A percentile compares a stretch with the other conserved stretches of the same genome.
Evolutionary conservation across 2,888 invertebrate species (phyloP).

Genomic region (Xanthia togata): DNA sequence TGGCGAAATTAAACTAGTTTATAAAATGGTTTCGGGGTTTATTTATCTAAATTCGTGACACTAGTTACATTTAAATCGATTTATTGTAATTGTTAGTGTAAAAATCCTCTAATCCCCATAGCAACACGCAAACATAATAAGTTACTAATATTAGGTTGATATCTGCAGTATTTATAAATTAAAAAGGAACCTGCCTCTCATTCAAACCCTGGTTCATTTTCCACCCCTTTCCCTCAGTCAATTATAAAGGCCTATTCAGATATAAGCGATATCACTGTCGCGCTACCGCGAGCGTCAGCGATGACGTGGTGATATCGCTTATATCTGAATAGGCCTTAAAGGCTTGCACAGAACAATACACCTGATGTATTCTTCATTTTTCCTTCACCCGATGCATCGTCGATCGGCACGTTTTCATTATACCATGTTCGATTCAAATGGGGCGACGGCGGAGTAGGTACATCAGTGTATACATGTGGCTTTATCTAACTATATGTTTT

Average conservation of each 20-base stretch:
- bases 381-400: constrained; percentile 24
- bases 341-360: constrained; percentile 27
- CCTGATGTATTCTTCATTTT: constrained; percentile 38
- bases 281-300: too few relatives aligned
- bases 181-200: neutral
- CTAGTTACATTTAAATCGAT: constrained; percentile 10
- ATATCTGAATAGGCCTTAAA: constrained; percentile 9
- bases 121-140: neutral
- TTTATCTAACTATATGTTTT: constrained; percentile 21
- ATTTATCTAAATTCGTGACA: constrained; percentile 17
- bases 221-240: constrained; percentile 6
- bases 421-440: constrained; percentile 51
- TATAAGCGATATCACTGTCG: too few relatives aligned
- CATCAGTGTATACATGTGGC: constrained; percentile 29
- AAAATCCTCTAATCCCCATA: neutral
- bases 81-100: neutral
- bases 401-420: constrained; percentile 57
- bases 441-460: constrained; percentile 7
- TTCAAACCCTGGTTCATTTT: neutral
- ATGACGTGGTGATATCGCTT: too few relatives aligned
- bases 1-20: constrained; percentile 30
- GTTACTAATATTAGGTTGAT: neutral
- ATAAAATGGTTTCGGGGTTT: constrained; percentile 1
- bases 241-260: neutral
- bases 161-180: neutral